Evolutionary conservation across 2,888 invertebrate species (phyloP).

Genomic region (Andrena praecox): DNA sequence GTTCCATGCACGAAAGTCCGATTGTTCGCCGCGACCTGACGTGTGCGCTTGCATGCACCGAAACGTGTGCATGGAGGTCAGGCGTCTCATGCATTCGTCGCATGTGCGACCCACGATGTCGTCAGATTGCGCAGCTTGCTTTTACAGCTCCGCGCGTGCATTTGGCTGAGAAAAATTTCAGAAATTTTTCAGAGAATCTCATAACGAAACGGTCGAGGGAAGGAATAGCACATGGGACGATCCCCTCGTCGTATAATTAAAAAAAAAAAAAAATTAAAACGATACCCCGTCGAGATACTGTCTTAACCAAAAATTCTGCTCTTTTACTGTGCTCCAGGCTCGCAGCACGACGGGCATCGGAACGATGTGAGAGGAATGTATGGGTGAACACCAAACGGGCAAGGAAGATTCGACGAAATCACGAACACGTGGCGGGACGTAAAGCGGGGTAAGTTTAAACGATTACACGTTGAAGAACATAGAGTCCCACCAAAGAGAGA

Average conservation of each 20-base stretch:
- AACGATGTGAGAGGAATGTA: conserved; percentile 76
- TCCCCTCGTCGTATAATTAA: neutral
- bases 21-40: conserved; percentile 32
- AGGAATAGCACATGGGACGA: no score
- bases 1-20: conserved; percentile 25
- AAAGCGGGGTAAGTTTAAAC: conserved; percentile 80
- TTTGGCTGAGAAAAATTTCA: neutral
- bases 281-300: neutral
- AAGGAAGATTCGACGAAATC: conserved; percentile 80
- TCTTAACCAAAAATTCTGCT: neutral
- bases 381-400: conserved; percentile 71
- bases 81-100: conserved; percentile 74
- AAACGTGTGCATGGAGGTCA: conserved; percentile 42
- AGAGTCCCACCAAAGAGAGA: no score
- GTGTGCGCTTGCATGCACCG: neutral
- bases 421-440: conserved; percentile 83
- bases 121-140: conserved; percentile 46
- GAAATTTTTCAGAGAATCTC: neutral
- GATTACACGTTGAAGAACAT: neutral
- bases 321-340: conserved; percentile 63
- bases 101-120: conserved; percentile 59
- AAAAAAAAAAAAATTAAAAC: neutral
- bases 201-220: neutral
- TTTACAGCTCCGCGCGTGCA: conserved; percentile 20
- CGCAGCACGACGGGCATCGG: conserved; percentile 58